Conservation (phyloP, 2,797 vertebrate genomes). For the Hoplostethus mediterraneus region DNA sequence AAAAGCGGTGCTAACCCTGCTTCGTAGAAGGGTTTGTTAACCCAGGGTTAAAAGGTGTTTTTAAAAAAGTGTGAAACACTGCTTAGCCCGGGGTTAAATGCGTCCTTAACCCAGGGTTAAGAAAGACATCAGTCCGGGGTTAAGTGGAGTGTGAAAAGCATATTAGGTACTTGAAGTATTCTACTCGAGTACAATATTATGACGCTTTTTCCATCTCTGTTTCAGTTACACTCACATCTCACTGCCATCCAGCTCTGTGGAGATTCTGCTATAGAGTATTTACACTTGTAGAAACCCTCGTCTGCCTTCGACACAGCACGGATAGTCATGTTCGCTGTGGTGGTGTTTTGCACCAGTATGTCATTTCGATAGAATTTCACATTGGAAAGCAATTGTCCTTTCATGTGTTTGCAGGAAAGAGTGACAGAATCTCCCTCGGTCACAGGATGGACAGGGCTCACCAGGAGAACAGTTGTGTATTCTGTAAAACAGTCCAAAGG, state of each 20-base stretch:
- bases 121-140: too few relatives aligned
- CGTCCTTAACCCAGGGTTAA: too few relatives aligned
- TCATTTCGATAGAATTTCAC: constrained; percentile 57
- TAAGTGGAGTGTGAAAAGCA: too few relatives aligned
- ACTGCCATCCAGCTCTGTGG: constrained; percentile 30
- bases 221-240: background rate
- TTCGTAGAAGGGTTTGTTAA: too few relatives aligned
- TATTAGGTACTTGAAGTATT: too few relatives aligned
- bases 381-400: rapidly evolving
- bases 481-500: constrained; percentile 18
- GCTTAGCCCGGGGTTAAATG: too few relatives aligned
- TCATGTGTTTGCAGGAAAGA: constrained; percentile 43
- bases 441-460: constrained; percentile 49
- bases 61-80: too few relatives aligned
- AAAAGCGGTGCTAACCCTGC: too few relatives aligned
- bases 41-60: too few relatives aligned
- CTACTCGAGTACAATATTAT: too few relatives aligned
- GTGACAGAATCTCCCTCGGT: constrained; percentile 43
- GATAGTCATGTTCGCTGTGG: constrained; percentile 33
- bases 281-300: constrained; percentile 45
- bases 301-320: constrained; percentile 28
- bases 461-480: constrained; percentile 7
- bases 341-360: constrained; percentile 22
- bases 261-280: constrained; percentile 21
- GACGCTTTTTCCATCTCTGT: background rate